These are phyloP conservation scores for Onychostruthus taczanowskii DNA, from an alignment of 2,113 vertebrate genomes.

Conservation along the genomic window DNA sequence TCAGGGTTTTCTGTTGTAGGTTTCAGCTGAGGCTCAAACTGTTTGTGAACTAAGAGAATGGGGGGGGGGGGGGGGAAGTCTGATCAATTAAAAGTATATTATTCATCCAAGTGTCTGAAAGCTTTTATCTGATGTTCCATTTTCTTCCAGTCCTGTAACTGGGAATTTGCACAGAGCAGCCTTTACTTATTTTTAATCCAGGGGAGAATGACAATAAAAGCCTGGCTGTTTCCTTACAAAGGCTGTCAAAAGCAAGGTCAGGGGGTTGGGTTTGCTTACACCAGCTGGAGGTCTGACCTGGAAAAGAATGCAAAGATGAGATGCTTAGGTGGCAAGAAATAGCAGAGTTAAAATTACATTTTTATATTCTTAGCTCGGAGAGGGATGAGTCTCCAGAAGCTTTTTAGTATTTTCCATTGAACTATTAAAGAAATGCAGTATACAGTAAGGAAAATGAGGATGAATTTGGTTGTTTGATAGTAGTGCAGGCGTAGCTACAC, in stretches of 20 bases:
- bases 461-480: not conserved
- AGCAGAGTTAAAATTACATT: not conserved
- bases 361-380: not conserved
- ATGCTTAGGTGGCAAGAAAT: not conserved
- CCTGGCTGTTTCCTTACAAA: not conserved
- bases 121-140: constrained; percentile 8
- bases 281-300: constrained; percentile 8
- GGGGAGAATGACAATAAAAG: not conserved
- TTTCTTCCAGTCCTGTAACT: constrained; percentile 10
- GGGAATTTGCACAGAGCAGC: not conserved
- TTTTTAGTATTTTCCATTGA: not conserved
- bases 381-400: not conserved
- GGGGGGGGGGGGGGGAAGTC: not conserved
- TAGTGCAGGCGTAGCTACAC: not conserved
- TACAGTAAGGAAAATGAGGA: not conserved
- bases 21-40: not conserved
- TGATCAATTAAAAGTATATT: constrained; percentile 33
- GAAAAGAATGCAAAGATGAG: not conserved
- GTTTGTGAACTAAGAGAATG: not conserved
- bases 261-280: not conserved
- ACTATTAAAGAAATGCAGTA: not conserved
- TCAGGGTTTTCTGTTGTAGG: not conserved
- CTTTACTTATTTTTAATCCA: constrained; percentile 15
- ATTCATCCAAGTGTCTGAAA: not conserved
- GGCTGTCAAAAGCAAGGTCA: constrained; percentile 14